Conservation (phyloP, 1,140 invertebrate species). For the Caenorhabditis briggsae region DNA sequence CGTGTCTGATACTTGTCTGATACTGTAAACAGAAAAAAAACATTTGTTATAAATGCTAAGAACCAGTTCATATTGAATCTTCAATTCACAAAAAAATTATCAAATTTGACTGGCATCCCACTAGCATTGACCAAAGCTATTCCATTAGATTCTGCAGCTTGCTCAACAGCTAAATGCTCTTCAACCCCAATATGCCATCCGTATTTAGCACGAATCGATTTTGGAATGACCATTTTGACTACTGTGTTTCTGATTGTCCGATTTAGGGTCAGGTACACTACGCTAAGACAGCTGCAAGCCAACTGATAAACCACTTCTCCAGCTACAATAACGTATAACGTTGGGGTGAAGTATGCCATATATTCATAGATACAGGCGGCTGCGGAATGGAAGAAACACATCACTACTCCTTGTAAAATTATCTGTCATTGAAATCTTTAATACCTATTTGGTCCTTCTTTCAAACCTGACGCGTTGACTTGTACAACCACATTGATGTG, state of each 20-base stretch:
- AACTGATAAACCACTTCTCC: background rate
- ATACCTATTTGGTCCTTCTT: background rate
- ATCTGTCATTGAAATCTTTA: constrained; percentile 7
- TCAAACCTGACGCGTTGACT: constrained; percentile 15
- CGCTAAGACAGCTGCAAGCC: background rate
- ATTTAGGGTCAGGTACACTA: background rate
- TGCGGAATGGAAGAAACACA: constrained; percentile 47
- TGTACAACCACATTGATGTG: constrained; percentile 8
- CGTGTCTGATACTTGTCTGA: no score
- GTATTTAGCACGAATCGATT: background rate
- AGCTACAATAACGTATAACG: background rate
- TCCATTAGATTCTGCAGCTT: background rate
- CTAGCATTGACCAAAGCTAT: background rate
- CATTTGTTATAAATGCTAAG: no score
- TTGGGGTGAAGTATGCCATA: constrained; percentile 7
- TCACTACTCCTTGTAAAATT: constrained; percentile 12
- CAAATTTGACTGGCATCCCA: constrained; percentile 3
- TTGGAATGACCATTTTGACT: constrained; percentile 3
- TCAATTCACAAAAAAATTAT: constrained; percentile 1
- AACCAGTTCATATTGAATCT: background rate
- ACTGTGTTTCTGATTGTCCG: background rate
- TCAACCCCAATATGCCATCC: constrained; percentile 3
- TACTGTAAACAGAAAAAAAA: no score
- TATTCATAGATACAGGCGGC: constrained; percentile 49
- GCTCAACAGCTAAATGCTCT: background rate